These are phyloP conservation scores for Micrasema longulum DNA, from an alignment of 1,140 invertebrate species.

Conservation along the genomic window DNA sequence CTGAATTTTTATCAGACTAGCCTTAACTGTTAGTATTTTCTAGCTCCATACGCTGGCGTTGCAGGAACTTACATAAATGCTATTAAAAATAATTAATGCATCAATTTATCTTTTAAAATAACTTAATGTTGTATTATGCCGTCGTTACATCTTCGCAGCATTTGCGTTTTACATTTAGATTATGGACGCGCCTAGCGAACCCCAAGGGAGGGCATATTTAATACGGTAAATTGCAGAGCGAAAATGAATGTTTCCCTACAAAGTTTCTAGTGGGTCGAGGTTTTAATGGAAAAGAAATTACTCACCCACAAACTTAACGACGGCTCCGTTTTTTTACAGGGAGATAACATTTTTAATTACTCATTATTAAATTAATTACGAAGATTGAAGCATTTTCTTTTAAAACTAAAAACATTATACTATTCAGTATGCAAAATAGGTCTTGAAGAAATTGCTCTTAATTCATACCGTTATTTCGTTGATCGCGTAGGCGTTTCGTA, in stretches of 20 bases:
- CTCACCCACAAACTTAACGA: constrained; percentile 10
- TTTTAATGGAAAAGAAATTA: constrained; percentile 20
- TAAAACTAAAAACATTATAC: no score
- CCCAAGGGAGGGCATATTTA: constrained; percentile 4
- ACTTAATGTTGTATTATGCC: neutral
- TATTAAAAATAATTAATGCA: no score
- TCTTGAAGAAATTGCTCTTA: no score
- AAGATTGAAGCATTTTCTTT: no score
- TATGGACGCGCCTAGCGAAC: neutral
- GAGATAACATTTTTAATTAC: constrained; percentile 13
- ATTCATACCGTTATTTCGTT: no score
- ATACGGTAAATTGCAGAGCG: neutral
- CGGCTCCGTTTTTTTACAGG: neutral
- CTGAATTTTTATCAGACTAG: no score
- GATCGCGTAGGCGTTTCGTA: no score
- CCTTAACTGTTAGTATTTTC: no score
- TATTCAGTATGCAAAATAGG: no score
- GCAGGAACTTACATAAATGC: no score
- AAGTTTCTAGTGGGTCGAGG: neutral
- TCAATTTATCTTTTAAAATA: no score
- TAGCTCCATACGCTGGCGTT: no score
- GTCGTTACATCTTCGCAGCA: neutral
- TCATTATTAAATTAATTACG: constrained; percentile 16
- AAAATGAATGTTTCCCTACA: constrained; percentile 12
- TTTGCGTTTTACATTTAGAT: neutral